Base-by-base conservation (phyloP, 2,797 vertebrate species). In the Helarctos malayanus region DNA sequence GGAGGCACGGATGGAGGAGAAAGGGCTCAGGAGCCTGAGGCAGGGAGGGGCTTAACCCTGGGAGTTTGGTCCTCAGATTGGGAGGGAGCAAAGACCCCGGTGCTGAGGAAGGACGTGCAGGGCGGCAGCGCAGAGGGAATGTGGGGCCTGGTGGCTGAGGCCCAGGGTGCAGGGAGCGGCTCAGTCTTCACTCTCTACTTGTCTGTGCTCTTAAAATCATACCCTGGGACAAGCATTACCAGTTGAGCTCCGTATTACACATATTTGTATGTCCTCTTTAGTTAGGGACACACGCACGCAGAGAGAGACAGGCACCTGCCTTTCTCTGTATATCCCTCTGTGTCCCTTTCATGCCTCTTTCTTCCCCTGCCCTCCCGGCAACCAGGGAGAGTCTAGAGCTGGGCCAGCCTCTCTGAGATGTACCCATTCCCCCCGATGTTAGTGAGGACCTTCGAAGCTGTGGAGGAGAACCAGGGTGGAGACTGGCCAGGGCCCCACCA, bases 51-150 rank as follows among this genome's bases (percentile, higher is more conserved):
- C 29, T 13, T 32, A 11, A 52, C 59, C 81, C 45, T 41, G 29
- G 83, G 15, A 75, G 32, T 65, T 47, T 14, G 71, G 38, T 68
- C 47, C 80, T 65, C 19, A 10, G 27, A 19, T n/a, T 0, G 63
- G 76, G 45, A 59, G 47, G 76, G n/a, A 3, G 52, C 52, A 18
- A 21, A 83, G 89, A 78, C 25, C 49, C 27, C 54, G 8, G 14
- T 57, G 59, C 76, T 16, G 47, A 21, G 32, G 52, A 57, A 78
- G 68, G 45, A 7, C 11, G 1, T 14, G 10, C 9, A 15, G 27
- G 56, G 5, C 11, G 21, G 16, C 59, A 49, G 32, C 1, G 0
- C 1, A 49, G 25, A 12, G n/a, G 25, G 61, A 41, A 21, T 0
- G 4, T n/a, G 52, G 35, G 9, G n/a, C 68, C 69, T 71, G 78